Base-by-base conservation (phyloP, 2,888 invertebrate species). In the Hirtodrosophila duncani region DNA sequence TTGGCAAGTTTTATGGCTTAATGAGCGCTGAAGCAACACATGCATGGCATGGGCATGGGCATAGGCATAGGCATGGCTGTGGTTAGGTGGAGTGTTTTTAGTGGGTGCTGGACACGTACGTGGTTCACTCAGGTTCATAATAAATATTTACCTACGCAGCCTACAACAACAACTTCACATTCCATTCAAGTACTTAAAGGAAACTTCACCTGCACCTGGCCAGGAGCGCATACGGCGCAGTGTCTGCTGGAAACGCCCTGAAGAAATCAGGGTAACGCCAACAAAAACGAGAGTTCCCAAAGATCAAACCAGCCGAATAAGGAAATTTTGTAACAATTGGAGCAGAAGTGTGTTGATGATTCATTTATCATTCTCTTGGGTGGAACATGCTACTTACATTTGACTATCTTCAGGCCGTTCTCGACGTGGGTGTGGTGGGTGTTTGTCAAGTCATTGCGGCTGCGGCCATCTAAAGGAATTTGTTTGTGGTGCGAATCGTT, bases 351-450 rank as follows among this genome's bases (percentile, higher is more conserved):
- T 10, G 6, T 23, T 5, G 6, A 3, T 33, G 21, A 3, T 26
- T 26, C 13, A 14, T 13, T 31, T 20, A 17, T 17, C 13, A 8
- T 10, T 18, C 21, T n/a, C 9, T 10, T 7, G 27, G 20, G 5
- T 9, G 6, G 13, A 26, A n/a, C 67, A 58, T 69, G 60, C 69
- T 83, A 85, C 86, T 86, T 84, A 86, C 86, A 71, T 82, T 86
- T 86, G 10, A 77, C 71, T 55, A 80, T 42, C 61, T 85, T 84
- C 43, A 83, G 59, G 45, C 75, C 75, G 58, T 75, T 84, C 20
- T 70, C 83, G 23, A 63, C 55, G 46, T 66, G 60, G 45, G 52
- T n/a, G n/a, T n/a, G n/a, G n/a, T n/a, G n/a, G n/a, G n/a, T n/a
- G n/a, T n/a, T n/a, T n/a, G n/a, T 58, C 58, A 67, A 30, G 18